Percentiles rank a stretch among this genome's conserved stretches.
These are phyloP conservation scores for Physella acuta DNA, from an alignment of 1,140 invertebrate species.

Conservation along the genomic window DNA sequence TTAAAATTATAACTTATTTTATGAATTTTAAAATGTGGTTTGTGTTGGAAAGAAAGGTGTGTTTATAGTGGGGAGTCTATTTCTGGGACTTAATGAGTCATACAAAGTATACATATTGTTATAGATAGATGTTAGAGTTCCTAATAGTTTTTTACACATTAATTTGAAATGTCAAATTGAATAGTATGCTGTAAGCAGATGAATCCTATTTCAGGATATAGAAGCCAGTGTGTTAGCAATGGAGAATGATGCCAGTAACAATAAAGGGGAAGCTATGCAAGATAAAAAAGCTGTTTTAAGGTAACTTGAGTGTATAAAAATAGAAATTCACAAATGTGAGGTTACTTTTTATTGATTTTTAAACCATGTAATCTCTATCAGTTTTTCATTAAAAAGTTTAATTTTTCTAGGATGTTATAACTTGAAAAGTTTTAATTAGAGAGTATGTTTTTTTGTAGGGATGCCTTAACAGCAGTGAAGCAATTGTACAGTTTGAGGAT, in stretches of 20 bases:
- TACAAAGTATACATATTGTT: too few species aligned
- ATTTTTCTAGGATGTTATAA: not conserved
- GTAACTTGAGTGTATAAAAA: not conserved
- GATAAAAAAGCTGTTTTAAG: conserved; percentile 1
- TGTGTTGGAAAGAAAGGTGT: too few species aligned
- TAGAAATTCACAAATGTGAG: not conserved
- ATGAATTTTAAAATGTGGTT: too few species aligned
- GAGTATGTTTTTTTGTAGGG: conserved; percentile 26
- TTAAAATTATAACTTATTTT: too few species aligned
- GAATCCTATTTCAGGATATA: conserved; percentile 13
- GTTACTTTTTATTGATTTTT: not conserved
- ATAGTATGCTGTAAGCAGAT: too few species aligned
- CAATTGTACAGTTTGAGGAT: conserved; percentile 46
- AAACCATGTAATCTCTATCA: not conserved
- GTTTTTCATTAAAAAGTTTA: not conserved
- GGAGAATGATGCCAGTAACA: conserved; percentile 3
- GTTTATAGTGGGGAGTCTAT: too few species aligned
- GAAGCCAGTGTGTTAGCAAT: conserved; percentile 20
- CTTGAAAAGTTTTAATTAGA: not conserved
- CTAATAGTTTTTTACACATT: too few species aligned
- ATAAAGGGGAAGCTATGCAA: conserved; percentile 2
- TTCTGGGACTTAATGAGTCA: too few species aligned
- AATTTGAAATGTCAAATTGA: too few species aligned
- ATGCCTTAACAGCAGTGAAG: conserved; percentile 47
- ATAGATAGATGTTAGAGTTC: too few species aligned